These are phyloP conservation scores for Lymantria monacha DNA, from an alignment of 2,888 invertebrate species.

Conservation along the genomic window DNA sequence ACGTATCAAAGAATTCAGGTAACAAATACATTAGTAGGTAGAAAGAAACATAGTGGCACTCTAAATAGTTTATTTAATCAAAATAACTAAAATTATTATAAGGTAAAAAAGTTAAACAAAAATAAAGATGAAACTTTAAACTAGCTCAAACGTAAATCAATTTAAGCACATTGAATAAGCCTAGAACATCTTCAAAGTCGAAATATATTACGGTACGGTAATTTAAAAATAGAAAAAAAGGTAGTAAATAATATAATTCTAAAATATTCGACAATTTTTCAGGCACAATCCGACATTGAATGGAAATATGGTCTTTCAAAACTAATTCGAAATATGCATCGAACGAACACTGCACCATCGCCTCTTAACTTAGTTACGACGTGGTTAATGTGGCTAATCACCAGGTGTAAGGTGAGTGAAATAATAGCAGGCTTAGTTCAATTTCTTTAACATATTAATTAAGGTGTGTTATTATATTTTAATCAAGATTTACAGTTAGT, in stretches of 20 bases:
- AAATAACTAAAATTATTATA: neutral
- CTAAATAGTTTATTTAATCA: neutral
- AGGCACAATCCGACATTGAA: conserved; percentile 99
- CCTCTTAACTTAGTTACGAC: conserved; percentile 98
- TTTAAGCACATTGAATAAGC: neutral
- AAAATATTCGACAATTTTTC: conserved; percentile 42
- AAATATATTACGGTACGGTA: no score
- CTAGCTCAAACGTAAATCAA: neutral
- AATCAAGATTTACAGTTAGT: no score
- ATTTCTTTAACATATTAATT: neutral
- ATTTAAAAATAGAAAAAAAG: no score
- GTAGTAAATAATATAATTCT: no score
- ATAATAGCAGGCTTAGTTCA: neutral
- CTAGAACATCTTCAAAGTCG: no score
- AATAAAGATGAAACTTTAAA: neutral
- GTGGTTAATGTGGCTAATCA: conserved; percentile 93
- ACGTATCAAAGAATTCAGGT: conserved; percentile 99
- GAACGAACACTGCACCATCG: conserved; percentile 97
- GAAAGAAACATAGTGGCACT: conserved; percentile 7
- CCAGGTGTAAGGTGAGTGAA: conserved; percentile 86
- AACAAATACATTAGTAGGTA: conserved; percentile 69
- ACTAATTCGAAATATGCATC: conserved; percentile 98
- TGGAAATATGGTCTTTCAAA: conserved; percentile 99
- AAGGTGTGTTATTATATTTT: no score
- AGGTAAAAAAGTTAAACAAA: neutral